Evolutionary conservation across 2,888 invertebrate species (phyloP).

Genomic region (Pegoplata infirma): DNA sequence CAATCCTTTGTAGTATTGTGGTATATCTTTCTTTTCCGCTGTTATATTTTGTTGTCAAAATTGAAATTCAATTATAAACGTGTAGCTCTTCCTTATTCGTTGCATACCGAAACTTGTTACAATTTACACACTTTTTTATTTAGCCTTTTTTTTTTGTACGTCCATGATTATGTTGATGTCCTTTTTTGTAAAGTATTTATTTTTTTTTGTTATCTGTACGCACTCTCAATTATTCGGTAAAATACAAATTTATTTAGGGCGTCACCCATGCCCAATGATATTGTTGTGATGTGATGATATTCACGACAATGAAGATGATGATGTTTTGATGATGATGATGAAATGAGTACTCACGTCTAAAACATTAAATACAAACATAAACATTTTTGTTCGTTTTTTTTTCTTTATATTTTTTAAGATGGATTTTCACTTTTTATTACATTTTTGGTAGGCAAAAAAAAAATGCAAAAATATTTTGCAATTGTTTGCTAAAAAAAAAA

Average conservation of each 20-base stretch:
- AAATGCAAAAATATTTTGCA: constrained; percentile 61
- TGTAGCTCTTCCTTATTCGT: no score
- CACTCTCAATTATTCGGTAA: constrained; percentile 33
- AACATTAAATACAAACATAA: constrained; percentile 61
- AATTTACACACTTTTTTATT: constrained; percentile 11
- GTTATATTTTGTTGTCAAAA: no score
- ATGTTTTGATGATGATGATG: constrained; percentile 51
- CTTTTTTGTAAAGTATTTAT: no score
- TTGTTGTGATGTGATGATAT: neutral
- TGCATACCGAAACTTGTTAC: neutral
- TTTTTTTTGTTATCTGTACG: constrained; percentile 28
- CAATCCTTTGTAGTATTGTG: no score
- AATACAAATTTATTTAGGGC: constrained; percentile 56
- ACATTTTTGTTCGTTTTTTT: constrained; percentile 47
- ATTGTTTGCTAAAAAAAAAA: constrained; percentile 45
- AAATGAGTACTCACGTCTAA: constrained; percentile 62
- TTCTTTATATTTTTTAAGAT: no score
- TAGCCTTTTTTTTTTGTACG: neutral
- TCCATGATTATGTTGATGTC: constrained; percentile 13
- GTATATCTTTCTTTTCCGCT: no score
- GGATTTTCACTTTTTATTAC: constrained; percentile 62
- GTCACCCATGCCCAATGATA: constrained; percentile 59
- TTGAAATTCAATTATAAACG: no score
- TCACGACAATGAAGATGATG: constrained; percentile 7
- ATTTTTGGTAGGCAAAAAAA: constrained; percentile 29